phyloP scores from a whole-genome alignment of 2,797 vertebrate species.

The Trichosurus vulpecula region DNA sequence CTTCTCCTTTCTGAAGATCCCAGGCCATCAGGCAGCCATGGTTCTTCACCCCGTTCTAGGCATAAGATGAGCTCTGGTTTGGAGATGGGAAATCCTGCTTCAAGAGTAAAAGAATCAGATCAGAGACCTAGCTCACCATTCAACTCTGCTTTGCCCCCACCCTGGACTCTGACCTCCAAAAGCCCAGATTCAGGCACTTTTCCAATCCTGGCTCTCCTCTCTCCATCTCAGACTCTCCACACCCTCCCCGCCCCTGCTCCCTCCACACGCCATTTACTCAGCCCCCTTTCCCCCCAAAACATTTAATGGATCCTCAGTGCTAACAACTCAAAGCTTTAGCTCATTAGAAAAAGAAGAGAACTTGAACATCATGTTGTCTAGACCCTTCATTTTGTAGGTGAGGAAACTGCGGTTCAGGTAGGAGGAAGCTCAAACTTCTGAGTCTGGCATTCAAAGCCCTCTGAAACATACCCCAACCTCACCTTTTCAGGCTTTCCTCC shows the following conservation, averaged over 20 bases:
- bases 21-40: not conserved
- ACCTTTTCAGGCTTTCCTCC: not conserved
- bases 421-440: not conserved
- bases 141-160: not conserved
- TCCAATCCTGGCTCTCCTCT: not conserved
- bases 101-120: not conserved
- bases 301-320: not conserved
- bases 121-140: not conserved
- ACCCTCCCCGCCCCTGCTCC: not conserved
- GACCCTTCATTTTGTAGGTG: not conserved
- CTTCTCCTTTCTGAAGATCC: not conserved
- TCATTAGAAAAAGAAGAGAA: not conserved
- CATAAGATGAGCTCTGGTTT: slow-evolving; percentile 16
- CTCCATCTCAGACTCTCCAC: too few species aligned
- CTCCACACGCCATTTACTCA: not conserved
- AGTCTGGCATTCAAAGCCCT: not conserved
- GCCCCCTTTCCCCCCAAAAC: not conserved
- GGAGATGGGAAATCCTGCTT: not conserved
- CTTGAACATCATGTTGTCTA: not conserved
- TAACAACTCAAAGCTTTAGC: not conserved
- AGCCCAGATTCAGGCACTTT: not conserved
- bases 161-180: not conserved
- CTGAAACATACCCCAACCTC: not conserved
- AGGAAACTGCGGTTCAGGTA: not conserved
- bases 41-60: not conserved